These are phyloP conservation scores for Lochmaea crataegi DNA, from an alignment of 2,888 invertebrate species.

Conservation along the genomic window DNA sequence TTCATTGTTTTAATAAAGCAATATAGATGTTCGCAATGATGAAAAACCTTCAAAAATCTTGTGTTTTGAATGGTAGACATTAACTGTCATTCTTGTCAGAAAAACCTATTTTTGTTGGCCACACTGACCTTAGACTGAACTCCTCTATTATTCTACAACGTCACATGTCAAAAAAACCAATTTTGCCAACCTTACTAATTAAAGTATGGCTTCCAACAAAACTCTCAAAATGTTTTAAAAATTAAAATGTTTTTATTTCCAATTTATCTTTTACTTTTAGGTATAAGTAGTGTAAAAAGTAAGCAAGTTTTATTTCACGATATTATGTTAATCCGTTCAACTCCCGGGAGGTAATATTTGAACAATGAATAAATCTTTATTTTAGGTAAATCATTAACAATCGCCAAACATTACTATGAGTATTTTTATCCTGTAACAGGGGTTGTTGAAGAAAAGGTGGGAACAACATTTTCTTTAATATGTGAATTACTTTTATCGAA, in stretches of 20 bases:
- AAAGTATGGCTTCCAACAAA: slow-evolving; percentile 49
- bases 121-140: too few species aligned
- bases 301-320: slow-evolving; percentile 36
- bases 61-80: too few species aligned
- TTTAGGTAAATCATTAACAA: slow-evolving; percentile 57
- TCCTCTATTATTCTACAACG: too few species aligned
- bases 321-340: not conserved
- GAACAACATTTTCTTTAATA: slow-evolving; percentile 59
- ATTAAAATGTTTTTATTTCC: slow-evolving; percentile 41
- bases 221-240: slow-evolving; percentile 47
- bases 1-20: too few species aligned
- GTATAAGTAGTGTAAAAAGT: slow-evolving; percentile 48
- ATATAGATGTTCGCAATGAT: too few species aligned
- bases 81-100: too few species aligned
- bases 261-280: slow-evolving; percentile 50
- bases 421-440: slow-evolving; percentile 55
- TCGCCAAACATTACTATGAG: slow-evolving; percentile 58
- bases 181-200: slow-evolving; percentile 19
- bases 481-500: slow-evolving; percentile 57
- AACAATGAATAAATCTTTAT: slow-evolving; percentile 5
- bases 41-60: too few species aligned
- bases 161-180: not conserved
- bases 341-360: not conserved
- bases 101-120: too few species aligned
- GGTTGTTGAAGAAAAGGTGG: slow-evolving; percentile 58